Percentiles rank a stretch among this genome's conserved stretches.
Evolutionary conservation across 2,113 vertebrate genomes (phyloP).

Genomic region (Platysteira castanea): DNA sequence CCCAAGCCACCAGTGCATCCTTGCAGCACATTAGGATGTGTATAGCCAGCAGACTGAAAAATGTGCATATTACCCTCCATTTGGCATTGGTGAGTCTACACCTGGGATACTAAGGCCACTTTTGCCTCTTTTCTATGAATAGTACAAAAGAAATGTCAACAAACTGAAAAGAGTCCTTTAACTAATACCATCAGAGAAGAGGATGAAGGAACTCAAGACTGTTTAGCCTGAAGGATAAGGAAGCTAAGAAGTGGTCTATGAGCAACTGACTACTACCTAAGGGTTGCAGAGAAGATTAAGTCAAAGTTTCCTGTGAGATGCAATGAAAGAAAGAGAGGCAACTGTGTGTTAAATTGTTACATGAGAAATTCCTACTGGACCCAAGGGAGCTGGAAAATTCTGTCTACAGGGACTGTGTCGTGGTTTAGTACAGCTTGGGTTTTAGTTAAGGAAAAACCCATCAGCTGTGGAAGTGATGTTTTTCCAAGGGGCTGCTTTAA

Average conservation of each 20-base stretch:
- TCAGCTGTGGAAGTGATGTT: no score
- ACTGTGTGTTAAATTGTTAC: neutral
- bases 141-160: neutral
- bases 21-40: rapidly evolving
- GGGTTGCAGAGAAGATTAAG: neutral
- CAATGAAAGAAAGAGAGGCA: neutral
- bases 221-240: neutral
- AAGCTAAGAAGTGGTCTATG: neutral
- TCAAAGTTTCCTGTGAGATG: neutral
- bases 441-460: no score
- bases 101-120: neutral
- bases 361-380: neutral
- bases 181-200: neutral
- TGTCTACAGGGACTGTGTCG: neutral
- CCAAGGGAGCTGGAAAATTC: neutral
- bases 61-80: neutral
- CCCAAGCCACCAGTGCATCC: neutral
- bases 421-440: no score
- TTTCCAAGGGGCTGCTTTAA: no score
- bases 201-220: neutral
- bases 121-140: neutral
- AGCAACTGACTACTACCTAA: neutral
- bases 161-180: neutral
- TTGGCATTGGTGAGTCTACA: neutral
- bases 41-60: neutral